These are phyloP conservation scores for Eupithecia insigniata DNA, from an alignment of 2,888 invertebrate species.

Conservation along the genomic window DNA sequence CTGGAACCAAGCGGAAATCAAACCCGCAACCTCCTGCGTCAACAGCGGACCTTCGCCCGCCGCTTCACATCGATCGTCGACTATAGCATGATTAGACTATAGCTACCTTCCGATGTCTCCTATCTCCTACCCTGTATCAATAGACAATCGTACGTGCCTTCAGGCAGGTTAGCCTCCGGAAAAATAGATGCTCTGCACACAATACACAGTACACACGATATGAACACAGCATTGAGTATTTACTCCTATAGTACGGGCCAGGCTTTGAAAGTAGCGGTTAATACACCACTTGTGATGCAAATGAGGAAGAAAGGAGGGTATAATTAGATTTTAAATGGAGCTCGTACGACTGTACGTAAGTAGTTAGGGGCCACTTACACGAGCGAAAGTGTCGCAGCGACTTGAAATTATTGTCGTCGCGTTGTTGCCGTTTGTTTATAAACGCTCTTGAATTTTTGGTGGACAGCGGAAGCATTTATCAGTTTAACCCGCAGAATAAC, in stretches of 20 bases:
- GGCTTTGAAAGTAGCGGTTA: slow-evolving; percentile 21
- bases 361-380: not conserved
- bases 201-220: slow-evolving; percentile 17
- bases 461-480: not conserved
- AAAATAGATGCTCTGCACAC: slow-evolving; percentile 23
- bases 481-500: not conserved
- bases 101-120: not conserved
- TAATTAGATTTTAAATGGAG: slow-evolving; percentile 2
- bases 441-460: not conserved
- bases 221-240: slow-evolving; percentile 21
- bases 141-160: slow-evolving; percentile 27
- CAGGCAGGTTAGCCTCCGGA: slow-evolving; percentile 22
- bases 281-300: slow-evolving; percentile 4
- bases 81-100: not conserved
- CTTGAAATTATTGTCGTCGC: not conserved
- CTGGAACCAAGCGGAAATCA: no score
- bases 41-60: no score
- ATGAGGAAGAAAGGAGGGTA: slow-evolving; percentile 1
- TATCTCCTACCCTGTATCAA: not conserved
- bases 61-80: no score
- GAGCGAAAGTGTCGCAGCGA: not conserved
- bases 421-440: not conserved
- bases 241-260: slow-evolving; percentile 16
- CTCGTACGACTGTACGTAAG: not conserved
- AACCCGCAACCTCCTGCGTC: no score